These are phyloP conservation scores for Nannoperca australis DNA, from an alignment of 2,797 vertebrate genomes.

Conservation along the genomic window DNA sequence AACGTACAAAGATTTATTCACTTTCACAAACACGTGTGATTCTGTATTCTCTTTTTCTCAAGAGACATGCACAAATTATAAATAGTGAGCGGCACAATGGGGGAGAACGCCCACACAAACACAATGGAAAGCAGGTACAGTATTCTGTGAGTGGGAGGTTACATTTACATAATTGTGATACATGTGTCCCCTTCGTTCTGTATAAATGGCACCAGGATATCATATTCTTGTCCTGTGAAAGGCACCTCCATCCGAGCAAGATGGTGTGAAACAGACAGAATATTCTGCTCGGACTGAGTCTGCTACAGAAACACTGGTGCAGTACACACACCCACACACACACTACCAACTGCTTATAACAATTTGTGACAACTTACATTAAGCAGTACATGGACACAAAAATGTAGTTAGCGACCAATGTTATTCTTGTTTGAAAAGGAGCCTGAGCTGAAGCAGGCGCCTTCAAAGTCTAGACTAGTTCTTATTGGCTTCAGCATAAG, in stretches of 20 bases:
- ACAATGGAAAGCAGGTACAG: constrained; percentile 44
- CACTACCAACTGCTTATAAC: not conserved
- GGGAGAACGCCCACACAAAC: constrained; percentile 38
- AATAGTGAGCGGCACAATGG: constrained; percentile 34
- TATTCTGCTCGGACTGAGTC: constrained; percentile 17
- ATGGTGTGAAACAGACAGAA: constrained; percentile 16
- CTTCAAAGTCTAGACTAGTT: constrained; percentile 20
- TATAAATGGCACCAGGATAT: not conserved
- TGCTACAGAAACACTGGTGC: constrained; percentile 51
- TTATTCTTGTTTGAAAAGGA: constrained; percentile 50
- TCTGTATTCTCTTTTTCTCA: constrained; percentile 18
- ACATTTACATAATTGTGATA: constrained; percentile 3
- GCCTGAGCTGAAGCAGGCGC: constrained; percentile 40
- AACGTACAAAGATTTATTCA: not conserved
- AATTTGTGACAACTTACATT: not conserved
- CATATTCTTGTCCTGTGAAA: constrained; percentile 20
- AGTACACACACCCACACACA: constrained; percentile 28
- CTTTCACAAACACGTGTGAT: not conserved
- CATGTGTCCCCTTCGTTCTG: not conserved
- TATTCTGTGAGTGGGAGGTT: constrained; percentile 16
- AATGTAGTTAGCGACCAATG: not conserved
- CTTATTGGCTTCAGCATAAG: not conserved
- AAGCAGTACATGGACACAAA: not conserved
- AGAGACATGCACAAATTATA: constrained; percentile 34
- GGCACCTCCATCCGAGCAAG: constrained; percentile 36